Base-by-base conservation (phyloP, 2,113 vertebrate species). In the Madoqua kirkii region DNA sequence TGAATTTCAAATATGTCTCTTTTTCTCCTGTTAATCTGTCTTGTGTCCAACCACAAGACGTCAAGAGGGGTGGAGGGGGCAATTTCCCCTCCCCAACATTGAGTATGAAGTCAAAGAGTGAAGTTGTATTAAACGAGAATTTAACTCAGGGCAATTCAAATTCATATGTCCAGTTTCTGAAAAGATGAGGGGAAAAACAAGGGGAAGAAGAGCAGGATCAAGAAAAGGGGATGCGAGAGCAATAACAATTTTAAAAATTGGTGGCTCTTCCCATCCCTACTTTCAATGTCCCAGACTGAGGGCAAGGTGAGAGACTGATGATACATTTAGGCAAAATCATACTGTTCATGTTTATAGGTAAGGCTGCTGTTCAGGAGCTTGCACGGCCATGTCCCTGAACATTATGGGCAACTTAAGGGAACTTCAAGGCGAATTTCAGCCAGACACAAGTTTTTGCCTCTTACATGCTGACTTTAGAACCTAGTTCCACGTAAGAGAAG, bases 361-460 rank as follows among this genome's bases (percentile, higher is more conserved):
- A 57, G 5, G 4, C 40, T 6, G 3, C 2, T 13, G 7, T 4
- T 78, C 31, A 2, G 84, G n/a, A 79, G 64, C 10, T 27, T 1
- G 16, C 5, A 17, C 3, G 48, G 29, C 76, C 45, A 14, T 0
- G 17, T 5, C 31, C n/a, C 88, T 87, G 36, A 45, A 79, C 13
- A 36, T 27, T 7, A 13, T 0, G 14, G 52, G 13, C 48, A 43
- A 40, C 17, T 64, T 84, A 64, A 88, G 40, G 52, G 52, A 17
- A 10, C n/a, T 14, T 50, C 48, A 33, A 50, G 54, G 71, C 14
- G 16, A 2, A 57, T 7, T 5, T 10, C 31, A 79, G 14, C 21
- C 10, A 12, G 57, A 79, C 36, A 1, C 55, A 84, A 78, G 74
- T 64, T 64, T 87, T 33, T 43, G 52, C 27, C 23, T 48, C 25